Conservation (phyloP, 2,888 invertebrate genomes). For the Ophion costatus region DNA sequence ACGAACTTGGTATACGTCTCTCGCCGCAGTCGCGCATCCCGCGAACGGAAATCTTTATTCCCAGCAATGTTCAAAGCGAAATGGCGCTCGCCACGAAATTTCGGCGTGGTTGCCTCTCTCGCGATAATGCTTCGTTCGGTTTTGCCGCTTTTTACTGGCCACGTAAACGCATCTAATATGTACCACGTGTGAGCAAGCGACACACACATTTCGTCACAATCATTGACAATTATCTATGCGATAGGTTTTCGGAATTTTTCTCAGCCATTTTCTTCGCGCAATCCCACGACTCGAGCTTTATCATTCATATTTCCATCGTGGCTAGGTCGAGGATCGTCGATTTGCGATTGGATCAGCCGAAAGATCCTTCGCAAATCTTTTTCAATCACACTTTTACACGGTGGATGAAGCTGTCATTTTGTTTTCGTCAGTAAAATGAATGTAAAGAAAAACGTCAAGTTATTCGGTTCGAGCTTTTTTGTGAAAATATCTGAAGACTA, state of each 20-base stretch:
- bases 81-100: too few relatives aligned
- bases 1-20: constrained; percentile 6
- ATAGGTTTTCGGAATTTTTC: not conserved
- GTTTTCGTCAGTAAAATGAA: not conserved
- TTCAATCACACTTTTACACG: not conserved
- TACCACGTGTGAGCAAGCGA: not conserved
- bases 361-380: not conserved
- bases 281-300: not conserved
- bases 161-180: not conserved
- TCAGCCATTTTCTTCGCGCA: not conserved
- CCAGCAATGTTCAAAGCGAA: not conserved
- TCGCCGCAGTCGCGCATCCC: not conserved
- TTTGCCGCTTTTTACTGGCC: not conserved
- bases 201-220: not conserved
- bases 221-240: not conserved
- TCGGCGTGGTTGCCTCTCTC: not conserved
- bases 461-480: not conserved
- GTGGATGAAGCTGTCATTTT: not conserved
- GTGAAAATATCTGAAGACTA: not conserved
- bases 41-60: not conserved
- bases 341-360: not conserved
- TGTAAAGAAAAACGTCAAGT: too few relatives aligned
- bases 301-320: not conserved
- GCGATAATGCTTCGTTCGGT: not conserved
- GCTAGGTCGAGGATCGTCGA: not conserved